A percentile compares a stretch with the other conserved stretches of the same genome.
Evolutionary conservation across 2,888 invertebrate species (phyloP).

Genomic region (Xestia c-nigrum): DNA sequence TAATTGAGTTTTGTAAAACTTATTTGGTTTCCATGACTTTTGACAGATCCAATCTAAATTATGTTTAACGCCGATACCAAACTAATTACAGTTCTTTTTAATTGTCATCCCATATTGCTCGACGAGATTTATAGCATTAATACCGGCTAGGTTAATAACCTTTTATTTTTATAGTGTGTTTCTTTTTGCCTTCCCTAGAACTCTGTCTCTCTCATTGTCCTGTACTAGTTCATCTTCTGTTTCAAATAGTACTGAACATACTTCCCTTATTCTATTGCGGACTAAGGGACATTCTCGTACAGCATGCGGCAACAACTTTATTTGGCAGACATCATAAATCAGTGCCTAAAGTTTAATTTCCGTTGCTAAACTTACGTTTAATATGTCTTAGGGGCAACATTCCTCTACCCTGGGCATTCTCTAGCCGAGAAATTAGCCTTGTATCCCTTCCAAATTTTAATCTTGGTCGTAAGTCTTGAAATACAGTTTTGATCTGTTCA

Average conservation of each 20-base stretch:
- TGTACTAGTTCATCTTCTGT: not conserved
- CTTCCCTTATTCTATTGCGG: not conserved
- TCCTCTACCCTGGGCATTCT: not conserved
- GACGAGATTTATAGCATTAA: slow-evolving; percentile 5
- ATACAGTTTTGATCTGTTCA: not conserved
- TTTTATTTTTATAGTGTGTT: slow-evolving; percentile 1
- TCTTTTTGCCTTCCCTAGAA: not conserved
- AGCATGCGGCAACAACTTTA: slow-evolving; percentile 11
- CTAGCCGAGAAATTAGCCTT: not conserved
- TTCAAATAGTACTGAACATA: not conserved
- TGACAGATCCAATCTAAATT: not conserved
- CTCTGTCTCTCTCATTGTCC: not conserved
- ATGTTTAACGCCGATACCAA: slow-evolving; percentile 5
- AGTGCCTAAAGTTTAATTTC: slow-evolving; percentile 44
- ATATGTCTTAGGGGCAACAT: slow-evolving; percentile 15
- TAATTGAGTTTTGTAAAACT: not conserved
- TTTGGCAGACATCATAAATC: slow-evolving; percentile 44
- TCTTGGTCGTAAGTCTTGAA: not conserved
- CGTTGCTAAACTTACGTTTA: slow-evolving; percentile 8
- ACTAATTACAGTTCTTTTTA: slow-evolving; percentile 13
- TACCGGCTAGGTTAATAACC: slow-evolving; percentile 32
- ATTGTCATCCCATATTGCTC: slow-evolving; percentile 21
- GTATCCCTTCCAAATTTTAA: not conserved
- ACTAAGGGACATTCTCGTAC: not conserved
- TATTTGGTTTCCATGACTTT: slow-evolving; percentile 7